Conservation (phyloP, 2,888 invertebrate genomes). For the Conomelus anceps region DNA sequence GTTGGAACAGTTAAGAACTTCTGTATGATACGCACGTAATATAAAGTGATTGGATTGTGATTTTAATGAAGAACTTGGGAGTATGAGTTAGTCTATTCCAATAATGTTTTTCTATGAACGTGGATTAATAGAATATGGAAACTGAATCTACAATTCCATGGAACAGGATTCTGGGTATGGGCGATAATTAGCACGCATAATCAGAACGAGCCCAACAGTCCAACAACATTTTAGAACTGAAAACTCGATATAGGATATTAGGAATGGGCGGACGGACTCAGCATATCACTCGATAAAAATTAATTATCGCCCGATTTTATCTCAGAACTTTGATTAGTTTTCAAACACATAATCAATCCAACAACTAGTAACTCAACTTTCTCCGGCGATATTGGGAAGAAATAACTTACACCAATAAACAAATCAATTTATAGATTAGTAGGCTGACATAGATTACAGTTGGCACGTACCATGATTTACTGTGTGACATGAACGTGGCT, state of each 20-base stretch:
- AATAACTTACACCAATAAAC: background rate
- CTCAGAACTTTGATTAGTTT: background rate
- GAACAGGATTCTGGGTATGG: background rate
- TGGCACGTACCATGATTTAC: background rate
- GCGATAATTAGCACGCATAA: background rate
- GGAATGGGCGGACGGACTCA: background rate
- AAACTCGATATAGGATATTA: background rate
- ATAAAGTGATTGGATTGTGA: too few relatives aligned
- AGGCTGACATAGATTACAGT: background rate
- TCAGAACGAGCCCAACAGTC: too few relatives aligned
- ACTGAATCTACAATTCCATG: background rate
- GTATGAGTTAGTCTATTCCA: too few relatives aligned
- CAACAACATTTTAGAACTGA: background rate
- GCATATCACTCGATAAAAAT: background rate
- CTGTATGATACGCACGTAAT: too few relatives aligned
- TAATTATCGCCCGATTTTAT: background rate
- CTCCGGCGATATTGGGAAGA: background rate
- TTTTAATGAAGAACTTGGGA: too few relatives aligned
- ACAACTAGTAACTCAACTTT: background rate
- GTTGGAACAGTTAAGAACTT: too few relatives aligned
- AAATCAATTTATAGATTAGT: background rate
- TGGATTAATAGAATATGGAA: background rate
- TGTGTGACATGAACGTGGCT: background rate
- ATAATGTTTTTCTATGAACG: too few relatives aligned
- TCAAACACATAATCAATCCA: background rate